Evolutionary conservation across 2,888 invertebrate genomes (phyloP), one percentile per base, ranked within the genome.

Genomic region (Nebria salina): DNA sequence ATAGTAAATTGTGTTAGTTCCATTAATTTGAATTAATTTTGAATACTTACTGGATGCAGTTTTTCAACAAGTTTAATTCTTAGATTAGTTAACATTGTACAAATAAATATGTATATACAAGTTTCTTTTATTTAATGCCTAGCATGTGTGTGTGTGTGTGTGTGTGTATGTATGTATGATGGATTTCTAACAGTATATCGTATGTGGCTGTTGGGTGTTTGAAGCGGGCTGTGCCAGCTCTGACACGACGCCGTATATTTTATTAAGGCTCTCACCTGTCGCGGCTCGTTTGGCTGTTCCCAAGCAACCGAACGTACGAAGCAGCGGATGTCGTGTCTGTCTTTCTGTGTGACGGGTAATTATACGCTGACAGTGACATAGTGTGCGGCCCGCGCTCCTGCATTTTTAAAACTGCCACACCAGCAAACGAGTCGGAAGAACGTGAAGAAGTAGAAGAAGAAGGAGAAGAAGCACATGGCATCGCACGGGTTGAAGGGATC

Each of bases 231-330:
- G 54, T 54, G 75, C 20, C 54, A 75, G 65, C 68, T 82, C 84
- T 86, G 86, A 86, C 86, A 86, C 85, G 86, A 84, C 85, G 85
- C 85, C 86, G 86, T 86, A 87, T 88, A 88, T 88, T 88, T 88
- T 88, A 88, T 88, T 88, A 88, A 88, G 87, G 87, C 87, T 86
- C 87, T 87, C 88, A 88, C 88, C 88, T 88, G 88, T 88, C 88
- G 87, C 87, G 86, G 86, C 86, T 86, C 87, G 87, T 87, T 87
- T 87, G 86, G 86, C 85, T 86, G 86, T 87, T 86, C 86, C 86
- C 87, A 86, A 86, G 87, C 87, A 86, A 85, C 86, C 86, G 85
- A 86, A 54, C 54, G 54, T 54, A 54, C 54, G 54, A 54, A 54
- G 85, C 85, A 85, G 84, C 87, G 87, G 87, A 87, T 87, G 87